Base-by-base conservation (phyloP, 1,140 invertebrate genomes). In the Delia radicum region DNA sequence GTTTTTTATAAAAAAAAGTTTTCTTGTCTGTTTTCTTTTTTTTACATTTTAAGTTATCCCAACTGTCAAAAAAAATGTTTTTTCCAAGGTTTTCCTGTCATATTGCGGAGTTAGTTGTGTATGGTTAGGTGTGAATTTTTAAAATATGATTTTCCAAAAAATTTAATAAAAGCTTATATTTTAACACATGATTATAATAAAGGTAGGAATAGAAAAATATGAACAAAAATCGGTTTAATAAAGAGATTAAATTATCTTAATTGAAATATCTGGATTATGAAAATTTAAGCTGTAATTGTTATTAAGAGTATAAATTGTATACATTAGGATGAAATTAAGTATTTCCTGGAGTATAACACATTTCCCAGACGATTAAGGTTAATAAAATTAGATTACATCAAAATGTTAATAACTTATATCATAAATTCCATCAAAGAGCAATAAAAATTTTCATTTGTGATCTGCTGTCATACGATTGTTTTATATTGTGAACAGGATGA, bases 31-130 rank as follows among this genome's bases (percentile, higher is more conserved):
- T 29, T 13, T 42, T 33, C 13, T 33, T 33, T 33, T 33, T 33
- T 42, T 10, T 15, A 24, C 65, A 69, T 33, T 69, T 69, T 21
- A 69, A 69, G 65, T 69, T 33, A 33, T 69, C 65, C 65, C 65
- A 69, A 69, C 29, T 69, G 65, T 69, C 65, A 69, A 69, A 69
- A 69, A 33, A 33, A 33, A 33, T 67, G 2, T 31, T 31, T 4
- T 31, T 67, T 67, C 18, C 2, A 24, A 55, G 48, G 24, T 33
- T 69, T 37, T 31, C 18, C 8, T 69, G 65, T 69, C 65, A 69
- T 69, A 33, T 33, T 33, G 29, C 48, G 18, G 18, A 55, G 24
- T 21, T 55, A 8, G 8, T 0, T 21, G 48, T 55, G 48, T 55
- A 0, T 55, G 1, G 18, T 7, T 55, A 21, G 21, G 48, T 21